Base-by-base conservation (phyloP, 2,797 vertebrate genomes). In the Echiichthys vipera region DNA sequence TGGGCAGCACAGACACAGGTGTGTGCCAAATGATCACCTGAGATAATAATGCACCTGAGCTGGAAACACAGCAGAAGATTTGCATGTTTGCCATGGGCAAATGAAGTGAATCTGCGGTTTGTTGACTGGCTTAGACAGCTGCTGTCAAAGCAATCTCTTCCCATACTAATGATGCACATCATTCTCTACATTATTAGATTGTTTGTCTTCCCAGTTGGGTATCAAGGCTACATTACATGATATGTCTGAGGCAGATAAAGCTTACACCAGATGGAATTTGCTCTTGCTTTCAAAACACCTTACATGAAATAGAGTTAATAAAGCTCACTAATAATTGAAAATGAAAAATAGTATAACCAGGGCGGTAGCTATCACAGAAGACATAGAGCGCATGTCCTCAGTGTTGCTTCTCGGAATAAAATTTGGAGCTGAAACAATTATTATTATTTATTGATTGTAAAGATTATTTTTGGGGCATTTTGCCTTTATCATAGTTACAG, bases 71-170 rank as follows among this genome's bases (percentile, higher is more conserved):
- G 74, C 45, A 22, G 78, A 80, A 90, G 87, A 93, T 93, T 93
- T 94, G 88, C 90, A 92, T 91, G 89, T 92, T 92, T 87, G 84
- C 86, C 67, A 5, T 59, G 80, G 84, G 91, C 84, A 84, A 89
- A 92, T 89, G 81, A 89, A 84, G 83, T 80, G 81, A 83, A 84
- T 76, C n/a, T 56, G 70, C 50, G 61, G 50, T 80, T 83, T 87
- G 83, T 85, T 85, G 85, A 88, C 78, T 65, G 15, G 77, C 67
- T 76, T n/a, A 64, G 81, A 78, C 81, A 83, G 83, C 77, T 77
- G 83, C 88, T 82, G 78, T 84, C 77, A 80, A 72, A 77, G 58
- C 66, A 53, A 45, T 79, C 56, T 65, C 82, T 88, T 65, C 65
- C 50, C 81, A 88, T 68, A 71, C 78, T 85, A 84, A 90, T 85